A percentile compares a stretch with the other conserved stretches of the same genome.
These are phyloP conservation scores for Osmerus mordax DNA, from an alignment of 2,113 vertebrate genomes.

Conservation along the genomic window DNA sequence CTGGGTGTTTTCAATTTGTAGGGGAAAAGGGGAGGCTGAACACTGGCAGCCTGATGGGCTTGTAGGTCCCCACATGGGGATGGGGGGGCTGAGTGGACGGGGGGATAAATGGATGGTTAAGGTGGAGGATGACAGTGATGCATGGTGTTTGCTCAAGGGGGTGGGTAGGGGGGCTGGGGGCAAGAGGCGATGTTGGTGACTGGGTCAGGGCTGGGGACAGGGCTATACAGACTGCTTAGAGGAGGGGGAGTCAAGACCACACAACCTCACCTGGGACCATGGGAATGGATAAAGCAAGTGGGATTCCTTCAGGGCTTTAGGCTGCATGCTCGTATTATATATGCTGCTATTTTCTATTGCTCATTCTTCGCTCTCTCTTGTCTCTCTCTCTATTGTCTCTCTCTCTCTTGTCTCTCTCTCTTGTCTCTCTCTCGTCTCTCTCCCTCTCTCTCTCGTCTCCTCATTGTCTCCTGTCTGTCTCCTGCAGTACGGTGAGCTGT, in stretches of 20 bases:
- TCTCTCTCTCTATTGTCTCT: not conserved
- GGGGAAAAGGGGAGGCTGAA: conserved; percentile 11
- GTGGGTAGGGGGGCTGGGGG: not conserved
- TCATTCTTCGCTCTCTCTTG: conserved; percentile 20
- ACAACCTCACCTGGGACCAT: conserved; percentile 26
- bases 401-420: not conserved
- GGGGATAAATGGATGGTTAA: not conserved
- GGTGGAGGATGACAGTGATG: conserved; percentile 23
- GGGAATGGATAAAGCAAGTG: conserved; percentile 12
- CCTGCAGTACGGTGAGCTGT: conserved; percentile 43
- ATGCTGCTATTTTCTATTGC: conserved; percentile 46
- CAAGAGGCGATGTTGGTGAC: conserved; percentile 2
- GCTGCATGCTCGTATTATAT: conserved; percentile 43
- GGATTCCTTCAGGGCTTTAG: not conserved
- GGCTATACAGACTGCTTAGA: conserved; percentile 66
- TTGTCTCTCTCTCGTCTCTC: too few relatives aligned
- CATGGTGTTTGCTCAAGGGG: conserved; percentile 16
- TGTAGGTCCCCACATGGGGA: conserved; percentile 7
- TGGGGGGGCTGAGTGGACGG: not conserved
- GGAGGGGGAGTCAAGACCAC: conserved; percentile 33
- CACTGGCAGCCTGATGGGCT: conserved; percentile 9
- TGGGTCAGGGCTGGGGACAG: conserved; percentile 44
- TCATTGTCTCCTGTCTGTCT: conserved; percentile 5
- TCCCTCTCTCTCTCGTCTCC: conserved; percentile 14
- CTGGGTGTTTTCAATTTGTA: conserved; percentile 27